phyloP scores from a whole-genome alignment of 1,140 invertebrate genomes.

The Chionoecetes opilio region DNA sequence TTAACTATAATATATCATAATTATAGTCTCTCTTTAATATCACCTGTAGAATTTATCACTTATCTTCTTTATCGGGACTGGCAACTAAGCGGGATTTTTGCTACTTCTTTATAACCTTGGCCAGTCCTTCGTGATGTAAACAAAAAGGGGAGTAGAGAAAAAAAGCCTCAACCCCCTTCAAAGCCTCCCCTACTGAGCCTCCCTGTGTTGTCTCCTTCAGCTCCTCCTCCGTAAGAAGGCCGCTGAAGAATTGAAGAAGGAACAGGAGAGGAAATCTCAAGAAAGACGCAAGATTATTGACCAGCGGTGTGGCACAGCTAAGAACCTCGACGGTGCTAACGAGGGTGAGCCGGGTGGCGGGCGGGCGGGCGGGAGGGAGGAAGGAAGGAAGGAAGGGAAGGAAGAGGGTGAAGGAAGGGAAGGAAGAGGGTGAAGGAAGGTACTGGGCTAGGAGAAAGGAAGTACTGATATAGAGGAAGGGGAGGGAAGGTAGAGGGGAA shows the following conservation, averaged over 20 bases:
- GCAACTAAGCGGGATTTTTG: too few species aligned
- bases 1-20: too few species aligned
- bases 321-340: constrained; percentile 94
- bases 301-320: constrained; percentile 95
- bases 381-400: not conserved
- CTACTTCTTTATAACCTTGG: too few species aligned
- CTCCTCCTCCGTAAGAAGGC: constrained; percentile 99
- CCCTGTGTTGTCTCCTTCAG: constrained; percentile 82
- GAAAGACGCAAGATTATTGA: constrained; percentile 99
- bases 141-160: too few species aligned
- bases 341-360: constrained; percentile 87
- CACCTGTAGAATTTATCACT: too few species aligned
- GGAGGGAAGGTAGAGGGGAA: not conserved
- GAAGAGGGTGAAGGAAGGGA: not conserved
- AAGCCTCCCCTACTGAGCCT: not conserved
- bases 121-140: too few species aligned
- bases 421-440: not conserved
- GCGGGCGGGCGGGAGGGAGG: not conserved
- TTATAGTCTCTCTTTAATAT: too few species aligned
- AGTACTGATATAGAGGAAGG: not conserved
- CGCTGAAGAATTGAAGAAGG: constrained; percentile 99
- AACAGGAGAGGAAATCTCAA: constrained; percentile 98
- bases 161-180: not conserved
- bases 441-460: not conserved
- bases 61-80: too few species aligned